Evolutionary conservation across 2,888 invertebrate genomes (phyloP).

Genomic region (Eupithecia subfuscata): DNA sequence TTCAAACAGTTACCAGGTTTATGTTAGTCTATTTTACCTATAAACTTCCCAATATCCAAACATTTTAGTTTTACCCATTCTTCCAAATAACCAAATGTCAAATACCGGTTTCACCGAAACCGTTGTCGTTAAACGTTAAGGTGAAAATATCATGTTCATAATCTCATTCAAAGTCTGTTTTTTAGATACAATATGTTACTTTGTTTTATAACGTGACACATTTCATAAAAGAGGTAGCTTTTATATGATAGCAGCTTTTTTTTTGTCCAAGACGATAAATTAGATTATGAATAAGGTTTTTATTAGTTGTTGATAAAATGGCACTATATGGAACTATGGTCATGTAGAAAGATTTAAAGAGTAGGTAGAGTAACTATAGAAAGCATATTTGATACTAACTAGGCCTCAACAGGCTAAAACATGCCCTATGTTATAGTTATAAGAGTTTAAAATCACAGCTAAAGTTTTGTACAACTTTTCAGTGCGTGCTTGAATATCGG

Average conservation of each 20-base stretch:
- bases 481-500: slow-evolving; percentile 23
- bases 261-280: not conserved
- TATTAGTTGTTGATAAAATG: slow-evolving; percentile 1
- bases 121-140: slow-evolving; percentile 5
- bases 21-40: not conserved
- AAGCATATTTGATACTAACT: slow-evolving; percentile 21
- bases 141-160: slow-evolving; percentile 3
- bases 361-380: slow-evolving; percentile 20
- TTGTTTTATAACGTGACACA: not conserved
- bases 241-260: not conserved
- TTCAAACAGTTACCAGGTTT: not conserved
- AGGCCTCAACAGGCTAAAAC: slow-evolving; percentile 13
- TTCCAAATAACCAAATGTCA: not conserved
- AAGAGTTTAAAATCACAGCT: slow-evolving; percentile 35
- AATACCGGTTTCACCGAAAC: not conserved
- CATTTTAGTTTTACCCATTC: not conserved
- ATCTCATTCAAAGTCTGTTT: not conserved
- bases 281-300: not conserved
- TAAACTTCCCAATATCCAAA: not conserved
- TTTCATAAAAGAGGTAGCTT: not conserved
- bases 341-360: slow-evolving; percentile 19
- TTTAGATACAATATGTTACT: not conserved
- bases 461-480: slow-evolving; percentile 31
- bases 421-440: slow-evolving; percentile 19
- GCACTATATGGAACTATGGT: slow-evolving; percentile 26